Evolutionary conservation across 2,113 vertebrate species (phyloP), one percentile per base, ranked within the genome.

Genomic region (Collichthys lucidus): DNA sequence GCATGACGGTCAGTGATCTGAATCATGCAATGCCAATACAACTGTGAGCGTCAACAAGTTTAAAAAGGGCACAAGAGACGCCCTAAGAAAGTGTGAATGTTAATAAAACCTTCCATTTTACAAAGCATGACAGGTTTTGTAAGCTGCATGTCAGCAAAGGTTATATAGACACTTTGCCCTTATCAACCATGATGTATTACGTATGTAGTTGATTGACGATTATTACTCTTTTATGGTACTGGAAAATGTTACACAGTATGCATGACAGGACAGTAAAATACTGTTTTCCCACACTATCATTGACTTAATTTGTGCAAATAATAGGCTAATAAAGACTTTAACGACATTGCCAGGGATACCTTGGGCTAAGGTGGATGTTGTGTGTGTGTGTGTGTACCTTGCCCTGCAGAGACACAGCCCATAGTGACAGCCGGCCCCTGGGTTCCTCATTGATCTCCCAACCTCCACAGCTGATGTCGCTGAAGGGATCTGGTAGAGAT

Each of bases 371-470:
- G 40, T 2, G 1, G 10, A 11, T 0, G 46, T 16, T 72, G 22
- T 17, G 16, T 65, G 35, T 59, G 20, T 22, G 26, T 11, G 62
- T 17, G n/a, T 79, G 72, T 92, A 99, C 98, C 96, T 96, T 98
- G 74, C 98, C 98, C 93, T 98, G 98, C 60, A 99, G 91, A 61
- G 98, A 97, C 24, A 98, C 97, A 0, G 96, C 96, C 98, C 98
- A 99, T 29, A 99, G 93, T 0, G 97, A 99, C 2, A 98, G 93
- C 19, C 89, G 95, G 20, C 97, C 98, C 6, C 93, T 88, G 0
- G 97, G 97, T 83, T 99, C 98, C 0, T 99, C 97, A 0, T 88
- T 97, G 92, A 99, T 89, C 57, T 99, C 98, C 97, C 97, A 98
- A 0, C 98, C 97, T 17, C 98, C 98, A 3, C 97, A 88, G 5